These are phyloP conservation scores for Stenopsyche tienmushanensis DNA, from an alignment of 1,140 invertebrate genomes.

Conservation along the genomic window DNA sequence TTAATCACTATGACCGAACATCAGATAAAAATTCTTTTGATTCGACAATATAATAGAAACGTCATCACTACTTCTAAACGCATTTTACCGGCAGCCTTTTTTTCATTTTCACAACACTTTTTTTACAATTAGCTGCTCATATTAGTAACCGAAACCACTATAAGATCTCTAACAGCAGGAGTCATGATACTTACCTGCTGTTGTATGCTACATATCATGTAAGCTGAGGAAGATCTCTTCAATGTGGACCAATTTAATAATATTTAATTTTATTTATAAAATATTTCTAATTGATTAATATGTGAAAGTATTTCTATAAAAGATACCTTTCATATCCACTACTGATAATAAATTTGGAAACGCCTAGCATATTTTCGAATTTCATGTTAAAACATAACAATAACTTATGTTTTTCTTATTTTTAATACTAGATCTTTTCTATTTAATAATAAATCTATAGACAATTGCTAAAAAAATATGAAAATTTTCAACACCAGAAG, in stretches of 20 bases:
- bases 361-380: too few species aligned
- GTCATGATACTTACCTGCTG: not conserved
- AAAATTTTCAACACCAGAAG: too few species aligned
- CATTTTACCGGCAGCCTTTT: not conserved
- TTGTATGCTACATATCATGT: not conserved
- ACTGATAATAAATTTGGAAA: too few species aligned
- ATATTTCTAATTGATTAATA: constrained; percentile 35
- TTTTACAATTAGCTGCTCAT: not conserved
- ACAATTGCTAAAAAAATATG: too few species aligned
- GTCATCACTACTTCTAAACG: not conserved
- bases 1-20: too few species aligned
- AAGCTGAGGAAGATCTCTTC: not conserved
- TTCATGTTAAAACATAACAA: too few species aligned
- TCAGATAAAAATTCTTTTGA: too few species aligned
- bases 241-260: not conserved
- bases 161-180: not conserved
- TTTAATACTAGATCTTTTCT: too few species aligned
- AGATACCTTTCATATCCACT: constrained; percentile 7
- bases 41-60: too few species aligned
- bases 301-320: constrained; percentile 30
- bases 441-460: too few species aligned
- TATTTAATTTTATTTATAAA: not conserved
- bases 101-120: too few species aligned
- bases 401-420: too few species aligned
- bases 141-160: not conserved